A percentile compares a stretch with the other conserved stretches of the same genome.
Conservation (phyloP, 2,113 vertebrate species). For the Brienomyrus longianalis region DNA sequence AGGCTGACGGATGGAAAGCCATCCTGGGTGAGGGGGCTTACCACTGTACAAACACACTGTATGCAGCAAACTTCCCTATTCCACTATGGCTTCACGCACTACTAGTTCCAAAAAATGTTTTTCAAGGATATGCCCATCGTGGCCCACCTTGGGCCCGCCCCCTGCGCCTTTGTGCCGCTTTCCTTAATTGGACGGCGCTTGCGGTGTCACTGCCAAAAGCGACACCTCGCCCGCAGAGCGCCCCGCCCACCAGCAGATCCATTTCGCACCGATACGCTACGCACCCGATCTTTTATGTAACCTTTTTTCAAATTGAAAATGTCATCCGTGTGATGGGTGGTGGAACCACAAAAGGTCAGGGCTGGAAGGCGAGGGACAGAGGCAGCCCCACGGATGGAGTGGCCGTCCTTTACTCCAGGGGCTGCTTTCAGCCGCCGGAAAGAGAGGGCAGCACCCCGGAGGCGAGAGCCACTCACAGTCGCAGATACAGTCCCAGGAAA, state of each 20-base stretch:
- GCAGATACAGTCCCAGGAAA: background rate
- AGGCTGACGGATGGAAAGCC: background rate
- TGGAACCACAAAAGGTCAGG: background rate
- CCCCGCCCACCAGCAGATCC: background rate
- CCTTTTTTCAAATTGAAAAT: slow-evolving; percentile 20
- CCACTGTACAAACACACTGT: background rate
- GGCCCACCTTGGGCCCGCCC: background rate
- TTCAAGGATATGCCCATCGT: background rate
- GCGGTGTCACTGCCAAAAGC: background rate
- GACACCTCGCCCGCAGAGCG: background rate
- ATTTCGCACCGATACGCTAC: background rate
- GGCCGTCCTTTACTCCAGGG: background rate
- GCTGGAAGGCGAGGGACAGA: background rate
- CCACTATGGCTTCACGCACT: background rate
- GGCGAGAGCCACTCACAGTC: background rate
- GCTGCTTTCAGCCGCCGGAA: background rate
- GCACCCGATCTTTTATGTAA: slow-evolving; percentile 1
- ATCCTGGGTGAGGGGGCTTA: background rate
- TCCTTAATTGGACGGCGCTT: background rate
- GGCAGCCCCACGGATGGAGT: background rate
- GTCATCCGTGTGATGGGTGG: background rate
- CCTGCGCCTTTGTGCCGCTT: background rate
- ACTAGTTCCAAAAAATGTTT: background rate
- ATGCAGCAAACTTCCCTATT: background rate
- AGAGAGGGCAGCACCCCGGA: background rate